Base-by-base conservation (phyloP, 2,113 vertebrate species). In the Pomatorhinus ruficollis region DNA sequence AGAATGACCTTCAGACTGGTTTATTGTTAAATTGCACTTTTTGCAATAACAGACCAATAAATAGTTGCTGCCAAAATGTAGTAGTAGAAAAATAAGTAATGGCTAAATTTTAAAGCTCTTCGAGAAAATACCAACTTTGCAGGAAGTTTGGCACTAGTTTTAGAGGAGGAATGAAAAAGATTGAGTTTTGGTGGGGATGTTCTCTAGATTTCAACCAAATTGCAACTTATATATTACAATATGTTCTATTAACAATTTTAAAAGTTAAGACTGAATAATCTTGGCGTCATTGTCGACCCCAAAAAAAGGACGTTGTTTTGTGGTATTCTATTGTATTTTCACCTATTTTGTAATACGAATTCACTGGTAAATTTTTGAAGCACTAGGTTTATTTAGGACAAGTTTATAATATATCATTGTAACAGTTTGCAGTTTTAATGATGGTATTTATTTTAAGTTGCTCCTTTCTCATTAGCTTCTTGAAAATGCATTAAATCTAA, bases 21-120 rank as follows among this genome's bases (percentile, higher is more conserved):
- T 98, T 98, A 98, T 98, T 98, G 97, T 98, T 97, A 97, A 98
- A 96, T 98, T 98, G 98, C 98, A 98, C 94, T 98, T 98, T 97
- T 96, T 98, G 97, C 98, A 98, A 96, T 98, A 97, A 98, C 96
- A 98, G 97, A 97, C 96, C 96, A 98, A 98, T 98, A 98, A 98
- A 98, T 97, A 98, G 94, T 97, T 98, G 96, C 96, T 98, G 97
- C 97, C 98, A 97, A 98, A 98, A 98, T 85, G 52, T 97, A 98
- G 94, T 97, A 91, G 90, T 97, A 98, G 96, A 96, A 95, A 95
- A 94, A 97, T 95, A 97, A 97, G 91, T 92, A 97, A 90, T 4
- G 33, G 94, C 79, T 97, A 85, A 97, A 97, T 90, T 96, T 88
- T 83, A 93, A 91, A 91, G 91, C 83, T 97, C 91, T 97, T 94